Conservation (phyloP, 2,888 invertebrate genomes). For the Lithosia quadra region DNA sequence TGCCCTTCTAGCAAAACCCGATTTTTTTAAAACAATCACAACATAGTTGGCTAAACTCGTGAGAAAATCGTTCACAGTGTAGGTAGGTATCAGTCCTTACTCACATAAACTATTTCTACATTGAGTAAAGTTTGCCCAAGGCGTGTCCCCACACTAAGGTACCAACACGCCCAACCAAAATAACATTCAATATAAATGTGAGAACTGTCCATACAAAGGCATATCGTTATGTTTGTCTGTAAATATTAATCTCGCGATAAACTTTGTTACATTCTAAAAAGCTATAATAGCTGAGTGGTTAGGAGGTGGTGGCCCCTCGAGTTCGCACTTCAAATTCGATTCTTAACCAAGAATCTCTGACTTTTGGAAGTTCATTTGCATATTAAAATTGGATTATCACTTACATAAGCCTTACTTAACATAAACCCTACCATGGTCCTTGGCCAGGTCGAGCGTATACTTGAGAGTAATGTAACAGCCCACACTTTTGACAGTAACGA, state of each 20-base stretch:
- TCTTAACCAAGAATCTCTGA: not conserved
- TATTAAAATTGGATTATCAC: not conserved
- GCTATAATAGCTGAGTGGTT: not conserved
- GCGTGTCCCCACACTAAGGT: slow-evolving; percentile 2
- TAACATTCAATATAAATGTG: not conserved
- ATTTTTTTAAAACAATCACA: not conserved
- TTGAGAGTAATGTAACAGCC: too few relatives aligned
- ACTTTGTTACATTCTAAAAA: not conserved
- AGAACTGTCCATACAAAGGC: not conserved
- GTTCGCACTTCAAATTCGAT: not conserved
- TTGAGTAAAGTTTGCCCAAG: slow-evolving; percentile 1
- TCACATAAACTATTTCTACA: not conserved
- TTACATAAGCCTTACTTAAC: not conserved
- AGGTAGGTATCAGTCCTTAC: not conserved
- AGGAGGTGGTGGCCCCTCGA: not conserved
- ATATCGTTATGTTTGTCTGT: not conserved
- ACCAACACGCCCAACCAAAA: not conserved
- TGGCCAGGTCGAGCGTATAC: too few relatives aligned
- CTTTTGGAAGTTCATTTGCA: not conserved
- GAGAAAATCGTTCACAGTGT: not conserved
- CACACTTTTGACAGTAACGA: too few relatives aligned
- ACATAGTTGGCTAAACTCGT: not conserved
- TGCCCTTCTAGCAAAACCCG: too few relatives aligned
- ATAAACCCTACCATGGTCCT: too few relatives aligned
- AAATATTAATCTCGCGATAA: not conserved